A percentile compares a stretch with the other conserved stretches of the same genome.
Evolutionary conservation across 2,888 invertebrate genomes (phyloP).

Genomic region (Bembecia ichneumoniformis): DNA sequence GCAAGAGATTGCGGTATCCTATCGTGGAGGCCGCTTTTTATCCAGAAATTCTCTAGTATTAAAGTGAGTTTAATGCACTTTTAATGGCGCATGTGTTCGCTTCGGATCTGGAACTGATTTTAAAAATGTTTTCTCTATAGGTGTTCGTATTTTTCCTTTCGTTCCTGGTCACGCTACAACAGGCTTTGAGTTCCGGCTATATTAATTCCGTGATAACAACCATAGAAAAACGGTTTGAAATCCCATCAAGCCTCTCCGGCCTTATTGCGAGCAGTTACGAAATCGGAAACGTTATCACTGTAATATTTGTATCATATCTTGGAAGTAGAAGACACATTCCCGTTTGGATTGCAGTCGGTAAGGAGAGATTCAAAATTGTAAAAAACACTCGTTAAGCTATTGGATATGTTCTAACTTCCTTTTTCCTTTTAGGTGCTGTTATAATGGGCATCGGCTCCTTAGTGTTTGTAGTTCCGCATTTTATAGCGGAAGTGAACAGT

Average conservation of each 20-base stretch:
- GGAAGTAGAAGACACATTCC: constrained; percentile 94
- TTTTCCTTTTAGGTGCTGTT: constrained; percentile 77
- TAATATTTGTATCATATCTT: constrained; percentile 95
- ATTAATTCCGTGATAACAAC: constrained; percentile 97
- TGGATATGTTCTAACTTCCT: no score
- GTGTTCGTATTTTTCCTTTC: constrained; percentile 91
- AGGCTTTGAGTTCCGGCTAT: constrained; percentile 91
- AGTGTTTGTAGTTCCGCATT: constrained; percentile 94
- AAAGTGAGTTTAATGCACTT: constrained; percentile 70
- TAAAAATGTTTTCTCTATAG: constrained; percentile 43
- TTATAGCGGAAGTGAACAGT: constrained; percentile 85
- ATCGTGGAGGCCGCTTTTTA: constrained; percentile 85
- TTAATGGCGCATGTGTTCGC: not conserved
- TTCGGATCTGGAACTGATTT: not conserved
- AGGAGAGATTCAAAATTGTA: constrained; percentile 21
- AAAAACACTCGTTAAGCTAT: not conserved
- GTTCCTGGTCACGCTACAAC: constrained; percentile 90
- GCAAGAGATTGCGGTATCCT: constrained; percentile 90
- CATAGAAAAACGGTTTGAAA: constrained; percentile 95
- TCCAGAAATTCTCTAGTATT: constrained; percentile 91
- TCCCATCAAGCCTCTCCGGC: constrained; percentile 93
- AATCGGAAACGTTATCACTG: constrained; percentile 95
- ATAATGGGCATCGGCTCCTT: constrained; percentile 95
- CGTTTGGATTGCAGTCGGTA: constrained; percentile 94
- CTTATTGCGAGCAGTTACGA: constrained; percentile 95